Base-by-base conservation (phyloP, 2,113 vertebrate species). In the Eptesicus fuscus region DNA sequence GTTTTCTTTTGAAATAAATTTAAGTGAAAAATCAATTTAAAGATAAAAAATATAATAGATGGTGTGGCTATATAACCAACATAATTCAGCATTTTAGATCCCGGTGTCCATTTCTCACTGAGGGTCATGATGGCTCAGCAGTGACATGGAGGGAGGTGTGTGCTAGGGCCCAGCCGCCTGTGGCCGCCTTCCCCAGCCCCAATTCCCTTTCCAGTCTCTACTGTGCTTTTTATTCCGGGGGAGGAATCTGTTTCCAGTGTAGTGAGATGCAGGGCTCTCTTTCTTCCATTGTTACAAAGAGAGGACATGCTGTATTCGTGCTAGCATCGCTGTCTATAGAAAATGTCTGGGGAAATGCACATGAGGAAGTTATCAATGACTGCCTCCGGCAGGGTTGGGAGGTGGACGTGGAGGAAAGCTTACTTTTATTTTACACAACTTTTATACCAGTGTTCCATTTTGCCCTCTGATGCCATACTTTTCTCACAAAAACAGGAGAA, bases 11-110 rank as follows among this genome's bases (percentile, higher is more conserved):
- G 20, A 82, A 92, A 28, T 94, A 73, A 32, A 78, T 85, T 90
- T 82, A 65, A 91, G 53, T 42, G 71, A 71, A 91, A 91, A 63
- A 76, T 76, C 56, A 87, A 61, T 71, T 91, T 90, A 49, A 95
- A 67, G 30, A 17, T 47, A 17, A 61, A 67, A 91, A 83, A 13
- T 2, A 3, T 4, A 53, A 51, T 8, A 70, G 47, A 23, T 79
- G 22, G 37, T 40, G 9, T 14, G 17, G 5, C 17, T 32, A 28
- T 40, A 3, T 37, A 10, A 86, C 56, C 69, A 23, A 47, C 11
- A 74, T 28, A 40, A 23, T 5, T 13, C 1, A 49, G 35, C 28
- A 5, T 76, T 40, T 83, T 61, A 65, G 28, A 51, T 10, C 0
- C 23, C 51, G 35, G 16, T 18, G 1, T 70, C 22, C 17, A 0